Base-by-base conservation (phyloP, 2,888 invertebrate genomes). In the Leptinotarsa haldemani region DNA sequence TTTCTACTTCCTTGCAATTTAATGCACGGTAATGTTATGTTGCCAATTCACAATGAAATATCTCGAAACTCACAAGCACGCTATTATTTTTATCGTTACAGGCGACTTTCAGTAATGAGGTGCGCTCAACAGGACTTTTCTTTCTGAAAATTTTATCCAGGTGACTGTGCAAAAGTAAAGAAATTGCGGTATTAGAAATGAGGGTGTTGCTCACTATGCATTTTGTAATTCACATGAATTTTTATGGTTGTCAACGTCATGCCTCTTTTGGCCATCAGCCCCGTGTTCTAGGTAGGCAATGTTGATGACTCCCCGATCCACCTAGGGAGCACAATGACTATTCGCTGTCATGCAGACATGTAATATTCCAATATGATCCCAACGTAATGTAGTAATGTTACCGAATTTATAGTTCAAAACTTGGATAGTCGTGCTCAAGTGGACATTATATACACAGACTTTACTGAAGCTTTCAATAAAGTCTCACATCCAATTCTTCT, bases 21-120 rank as follows among this genome's bases (percentile, higher is more conserved):
- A 53, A 53, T 52, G 25, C 18, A 67, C 53, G 30, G 53, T 30
- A 40, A 53, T 58, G 50, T 50, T 64, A 63, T 30, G 25, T 30
- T 63, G 61, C 70, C 67, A 74, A 74, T 70, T 70, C 67, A 40
- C 12, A 70, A 20, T 67, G 56, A 64, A 74, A 69, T 56, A 66
- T 61, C 20, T 66, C 52, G 46, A 40, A 63, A 70, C 46, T 70
- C 69, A 50, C 47, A 52, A 63, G 63, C 61, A 40, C 30, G 40
- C 61, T n/a, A 61, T 61, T 61, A 61, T 61, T 61, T 61, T 40
- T n/a, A 16, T 61, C 61, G 61, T 61, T 61, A 61, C 61, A 16
- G 40, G 30, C 16, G 61, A 61, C 61, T 61, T 61, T 40, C 61
- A 16, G 61, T 25, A 30, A 30, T 61, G n/a, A 16, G 4, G 40